Conservation (phyloP, 2,113 vertebrate genomes). For the Accipiter cooperii region DNA sequence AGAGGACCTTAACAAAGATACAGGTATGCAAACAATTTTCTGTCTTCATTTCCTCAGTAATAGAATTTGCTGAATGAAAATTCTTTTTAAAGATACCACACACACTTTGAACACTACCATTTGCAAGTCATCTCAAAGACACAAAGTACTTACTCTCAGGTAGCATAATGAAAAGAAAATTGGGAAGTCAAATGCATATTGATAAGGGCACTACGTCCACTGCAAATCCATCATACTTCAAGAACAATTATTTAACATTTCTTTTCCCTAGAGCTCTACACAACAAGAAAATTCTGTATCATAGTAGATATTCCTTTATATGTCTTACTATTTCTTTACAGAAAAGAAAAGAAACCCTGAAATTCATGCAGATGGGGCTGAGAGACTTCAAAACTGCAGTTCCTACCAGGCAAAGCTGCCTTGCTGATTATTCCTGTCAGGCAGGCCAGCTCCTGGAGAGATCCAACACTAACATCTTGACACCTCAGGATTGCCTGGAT, state of each 20-base stretch:
- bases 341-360: not conserved
- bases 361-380: not conserved
- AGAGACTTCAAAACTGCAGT: not conserved
- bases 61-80: not conserved
- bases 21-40: not conserved
- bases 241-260: not conserved
- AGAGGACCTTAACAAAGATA: not conserved
- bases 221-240: not conserved
- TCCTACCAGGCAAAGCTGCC: slow-evolving; percentile 89
- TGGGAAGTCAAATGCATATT: not conserved
- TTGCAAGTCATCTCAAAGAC: not conserved
- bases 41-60: not conserved
- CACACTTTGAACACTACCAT: not conserved
- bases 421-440: slow-evolving; percentile 97
- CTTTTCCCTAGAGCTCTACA: not conserved
- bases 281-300: not conserved
- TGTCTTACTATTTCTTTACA: not conserved
- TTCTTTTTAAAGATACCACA: not conserved
- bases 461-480: slow-evolving; percentile 85
- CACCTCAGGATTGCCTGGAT: slow-evolving; percentile 90
- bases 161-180: not conserved
- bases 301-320: not conserved
- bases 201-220: not conserved
- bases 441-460: slow-evolving; percentile 87
- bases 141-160: not conserved